phyloP scores from a whole-genome alignment of 2,797 vertebrate species.

The Chelon auratus region DNA sequence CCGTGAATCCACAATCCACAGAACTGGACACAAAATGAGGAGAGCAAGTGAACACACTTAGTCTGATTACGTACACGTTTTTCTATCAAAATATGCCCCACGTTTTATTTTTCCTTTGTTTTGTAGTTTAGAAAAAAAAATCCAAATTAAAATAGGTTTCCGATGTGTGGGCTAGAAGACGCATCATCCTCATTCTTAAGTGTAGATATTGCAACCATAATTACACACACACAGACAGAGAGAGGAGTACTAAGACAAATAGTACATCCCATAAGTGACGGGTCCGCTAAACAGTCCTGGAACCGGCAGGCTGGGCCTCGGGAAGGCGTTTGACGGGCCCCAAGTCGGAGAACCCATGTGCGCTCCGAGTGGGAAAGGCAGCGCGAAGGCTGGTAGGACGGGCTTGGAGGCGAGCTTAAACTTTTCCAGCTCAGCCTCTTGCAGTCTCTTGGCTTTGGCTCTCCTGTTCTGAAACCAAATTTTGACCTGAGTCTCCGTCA shows the following conservation, averaged over 20 bases:
- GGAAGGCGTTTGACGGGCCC: conserved; percentile 79
- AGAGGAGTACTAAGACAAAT: conserved; percentile 83
- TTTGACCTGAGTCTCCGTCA: conserved; percentile 91
- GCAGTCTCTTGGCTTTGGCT: conserved; percentile 90
- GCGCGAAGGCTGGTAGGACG: conserved; percentile 85
- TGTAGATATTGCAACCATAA: conserved; percentile 44
- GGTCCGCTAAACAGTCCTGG: conserved; percentile 87
- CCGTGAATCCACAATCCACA: conserved; percentile 39
- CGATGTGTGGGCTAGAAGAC: conserved; percentile 12
- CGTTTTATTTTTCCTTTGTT: background rate
- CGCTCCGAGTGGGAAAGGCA: conserved; percentile 86
- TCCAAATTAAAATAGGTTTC: conserved; percentile 24
- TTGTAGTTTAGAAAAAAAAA: background rate
- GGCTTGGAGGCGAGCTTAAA: conserved; percentile 88
- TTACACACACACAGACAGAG: conserved; percentile 14
- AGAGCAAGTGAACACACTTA: conserved; percentile 10
- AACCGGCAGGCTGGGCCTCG: conserved; percentile 82
- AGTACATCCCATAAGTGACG: conserved; percentile 90
- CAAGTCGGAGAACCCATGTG: conserved; percentile 84
- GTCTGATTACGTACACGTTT: conserved; percentile 22
- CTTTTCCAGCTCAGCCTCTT: conserved; percentile 90
- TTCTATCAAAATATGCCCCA: background rate
- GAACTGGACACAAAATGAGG: conserved; percentile 13
- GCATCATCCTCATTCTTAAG: conserved; percentile 30
- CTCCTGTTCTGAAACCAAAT: conserved; percentile 92